Evolutionary conservation across 2,797 vertebrate genomes (phyloP).

Genomic region (Poeciliopsis gracilis): DNA sequence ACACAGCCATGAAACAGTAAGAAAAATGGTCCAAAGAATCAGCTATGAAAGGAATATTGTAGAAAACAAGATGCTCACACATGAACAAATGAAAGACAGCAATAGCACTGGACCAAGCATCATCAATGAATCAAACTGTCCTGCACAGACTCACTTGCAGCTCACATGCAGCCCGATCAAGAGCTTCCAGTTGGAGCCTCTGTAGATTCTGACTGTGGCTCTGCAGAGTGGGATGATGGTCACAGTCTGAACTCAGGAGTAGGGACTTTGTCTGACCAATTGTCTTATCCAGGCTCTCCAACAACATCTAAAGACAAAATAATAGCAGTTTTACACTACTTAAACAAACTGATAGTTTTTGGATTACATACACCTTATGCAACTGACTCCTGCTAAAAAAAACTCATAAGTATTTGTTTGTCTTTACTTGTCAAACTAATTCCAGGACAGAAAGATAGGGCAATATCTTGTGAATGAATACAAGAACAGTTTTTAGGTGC

Average conservation of each 20-base stretch:
- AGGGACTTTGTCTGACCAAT: constrained; percentile 46
- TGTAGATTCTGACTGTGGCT: constrained; percentile 42
- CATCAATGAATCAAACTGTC: background rate
- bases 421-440: background rate
- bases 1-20: background rate
- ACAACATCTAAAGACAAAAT: constrained; percentile 64
- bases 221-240: constrained; percentile 21
- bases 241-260: constrained; percentile 11
- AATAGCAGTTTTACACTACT: background rate
- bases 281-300: constrained; percentile 49
- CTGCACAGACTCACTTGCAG: constrained; percentile 63
- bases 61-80: background rate
- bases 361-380: background rate
- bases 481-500: background rate
- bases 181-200: constrained; percentile 38
- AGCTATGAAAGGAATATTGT: background rate
- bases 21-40: background rate
- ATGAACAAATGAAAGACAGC: background rate
- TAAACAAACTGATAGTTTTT: background rate
- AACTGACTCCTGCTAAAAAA: background rate
- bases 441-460: background rate
- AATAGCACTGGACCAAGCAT: background rate
- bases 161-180: constrained; percentile 50
- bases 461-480: background rate
- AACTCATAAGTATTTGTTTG: background rate